Conservation (phyloP, 30 jellyfish, hydroid and myxozoan species). For the Aurelia aurita region DNA sequence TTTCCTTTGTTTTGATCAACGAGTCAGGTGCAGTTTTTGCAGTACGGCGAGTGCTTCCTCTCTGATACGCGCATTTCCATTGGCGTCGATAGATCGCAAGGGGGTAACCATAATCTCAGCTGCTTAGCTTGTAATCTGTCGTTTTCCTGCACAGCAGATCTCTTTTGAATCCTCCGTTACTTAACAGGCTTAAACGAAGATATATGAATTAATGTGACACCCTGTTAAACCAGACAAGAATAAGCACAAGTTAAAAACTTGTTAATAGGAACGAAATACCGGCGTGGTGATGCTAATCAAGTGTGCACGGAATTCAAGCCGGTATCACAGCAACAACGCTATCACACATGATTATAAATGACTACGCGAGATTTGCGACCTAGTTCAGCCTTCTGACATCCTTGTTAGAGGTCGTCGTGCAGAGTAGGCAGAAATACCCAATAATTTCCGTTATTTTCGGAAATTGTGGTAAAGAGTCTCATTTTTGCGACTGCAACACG, state of each 20-base stretch:
- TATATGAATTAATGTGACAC: conserved; percentile 36
- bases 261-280: conserved; percentile 64
- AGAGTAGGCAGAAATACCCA: not conserved
- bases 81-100: too few relatives aligned
- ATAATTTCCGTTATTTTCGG: conserved; percentile 19
- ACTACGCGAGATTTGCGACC: conserved; percentile 34
- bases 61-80: too few relatives aligned
- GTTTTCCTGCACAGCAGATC: not conserved
- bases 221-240: conserved; percentile 49
- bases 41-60: too few relatives aligned
- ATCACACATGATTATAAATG: conserved; percentile 40
- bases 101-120: not conserved
- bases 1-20: too few relatives aligned
- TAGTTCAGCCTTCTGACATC: conserved; percentile 18
- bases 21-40: too few relatives aligned
- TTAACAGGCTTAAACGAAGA: not conserved
- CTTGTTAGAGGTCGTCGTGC: conserved; percentile 8
- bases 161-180: not conserved
- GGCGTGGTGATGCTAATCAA: conserved; percentile 72
- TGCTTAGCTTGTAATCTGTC: not conserved
- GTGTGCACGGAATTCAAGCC: conserved; percentile 66
- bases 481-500: too few relatives aligned
- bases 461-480: too few relatives aligned
- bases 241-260: conserved; percentile 24
- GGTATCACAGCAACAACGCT: conserved; percentile 59